A percentile compares a stretch with the other conserved stretches of the same genome.
Evolutionary conservation across 2,113 vertebrate species (phyloP).

Genomic region (Dolichotis patagonum): DNA sequence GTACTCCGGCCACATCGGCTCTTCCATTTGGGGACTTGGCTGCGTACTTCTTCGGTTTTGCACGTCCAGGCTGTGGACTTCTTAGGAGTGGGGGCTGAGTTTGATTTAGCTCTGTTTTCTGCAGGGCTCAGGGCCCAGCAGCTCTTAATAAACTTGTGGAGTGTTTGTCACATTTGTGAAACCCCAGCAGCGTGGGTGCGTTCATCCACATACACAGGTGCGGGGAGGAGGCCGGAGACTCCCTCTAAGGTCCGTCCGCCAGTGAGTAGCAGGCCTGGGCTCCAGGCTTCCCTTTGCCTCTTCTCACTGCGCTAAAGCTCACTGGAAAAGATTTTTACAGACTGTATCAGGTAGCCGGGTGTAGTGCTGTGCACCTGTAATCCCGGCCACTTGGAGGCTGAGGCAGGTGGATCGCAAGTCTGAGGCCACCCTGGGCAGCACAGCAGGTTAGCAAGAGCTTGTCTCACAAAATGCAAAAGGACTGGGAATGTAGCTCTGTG

Average conservation of each 20-base stretch:
- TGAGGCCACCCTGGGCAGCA: neutral
- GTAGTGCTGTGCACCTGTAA: neutral
- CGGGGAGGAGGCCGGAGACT: neutral
- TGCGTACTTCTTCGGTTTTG: constrained; percentile 17
- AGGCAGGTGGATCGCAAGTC: neutral
- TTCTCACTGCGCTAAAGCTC: neutral
- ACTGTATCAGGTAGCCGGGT: neutral
- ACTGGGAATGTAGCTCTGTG: neutral
- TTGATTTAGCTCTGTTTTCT: constrained; percentile 52
- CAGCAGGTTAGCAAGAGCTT: neutral
- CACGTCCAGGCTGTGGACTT: constrained; percentile 13
- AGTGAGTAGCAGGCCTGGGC: neutral
- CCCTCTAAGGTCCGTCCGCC: neutral
- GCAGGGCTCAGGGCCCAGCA: neutral
- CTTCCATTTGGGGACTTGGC: neutral
- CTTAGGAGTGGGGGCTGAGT: neutral
- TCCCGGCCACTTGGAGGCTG: neutral
- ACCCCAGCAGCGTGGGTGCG: neutral
- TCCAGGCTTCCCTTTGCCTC: neutral
- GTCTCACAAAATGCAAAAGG: neutral
- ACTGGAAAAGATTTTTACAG: neutral
- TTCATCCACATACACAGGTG: neutral
- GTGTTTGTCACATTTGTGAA: neutral
- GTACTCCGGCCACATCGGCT: neutral
- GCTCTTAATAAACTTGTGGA: constrained; percentile 70